Base-by-base conservation (phyloP, 2,113 vertebrate genomes). In the Crotalus horridus region DNA sequence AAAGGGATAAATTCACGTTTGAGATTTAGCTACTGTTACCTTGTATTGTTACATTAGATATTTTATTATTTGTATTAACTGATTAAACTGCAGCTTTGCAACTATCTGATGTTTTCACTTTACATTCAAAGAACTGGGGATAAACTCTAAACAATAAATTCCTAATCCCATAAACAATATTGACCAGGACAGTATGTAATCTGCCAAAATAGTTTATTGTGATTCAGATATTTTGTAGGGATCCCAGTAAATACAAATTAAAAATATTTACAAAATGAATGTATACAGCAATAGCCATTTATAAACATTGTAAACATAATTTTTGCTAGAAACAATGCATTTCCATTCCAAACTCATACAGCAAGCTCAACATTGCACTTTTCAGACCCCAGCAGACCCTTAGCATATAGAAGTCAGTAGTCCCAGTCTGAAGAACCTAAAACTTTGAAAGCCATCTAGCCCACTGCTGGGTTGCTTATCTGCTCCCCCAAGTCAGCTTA, bases 181-280 rank as follows among this genome's bases (percentile, higher is more conserved):
- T 59, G 29, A 46, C 13, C 33, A 26, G 85, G 21, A 74, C 10
- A 54, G 54, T 87, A 92, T 89, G 46, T 46, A 88, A 94, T 98
- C 97, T 96, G 93, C 95, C 97, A 97, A 98, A 97, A 97, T 97
- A 98, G 93, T 98, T 98, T 98, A 98, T 97, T 98, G 97, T 96
- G 97, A 95, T 97, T 96, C 94, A 96, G 97, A 95, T 94, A 96
- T 74, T 93, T 95, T 39, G 93, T 58, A 96, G 92, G 96, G 93
- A 92, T 97, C 93, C 96, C 97, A 97, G 97, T 95, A 97, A 97
- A 97, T 97, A 98, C 96, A 97, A 97, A 97, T 96, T 93, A 97
- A 97, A 97, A 97, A 97, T 97, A 98, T 98, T 96, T 97, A 97
- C 96, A 98, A 69, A 95, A 96, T 90, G 94, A 95, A 96, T 96